Base-by-base conservation (phyloP, 2,113 vertebrate species). In the Emydura subglobosa region DNA sequence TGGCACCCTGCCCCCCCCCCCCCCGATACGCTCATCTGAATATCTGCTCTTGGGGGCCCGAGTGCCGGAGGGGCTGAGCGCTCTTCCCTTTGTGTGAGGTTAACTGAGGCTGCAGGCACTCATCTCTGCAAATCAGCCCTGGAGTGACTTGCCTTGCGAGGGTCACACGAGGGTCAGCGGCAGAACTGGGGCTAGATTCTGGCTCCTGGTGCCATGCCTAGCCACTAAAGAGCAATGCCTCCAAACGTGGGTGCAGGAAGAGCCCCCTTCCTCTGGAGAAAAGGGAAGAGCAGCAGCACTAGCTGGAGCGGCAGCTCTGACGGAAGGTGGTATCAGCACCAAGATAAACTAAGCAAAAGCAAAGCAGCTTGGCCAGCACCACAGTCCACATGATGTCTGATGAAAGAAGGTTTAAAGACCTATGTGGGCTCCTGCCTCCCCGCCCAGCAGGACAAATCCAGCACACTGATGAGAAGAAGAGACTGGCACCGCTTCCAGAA, bases 391-490 rank as follows among this genome's bases (percentile, higher is more conserved):
- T 65, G 61, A 34, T 7, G 16, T 65, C 61, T 65, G 29, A 55
- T 47, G 51, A 24, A 59, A 86, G 50, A 61, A 82, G 42, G 47
- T 3, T 13, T 0, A 0, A 95, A 31, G 47, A 91, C 47, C 65
- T 25, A 59, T 25, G 42, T 89, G 44, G 19, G 39, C 51, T 59
- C 29, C 59, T 1, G 0, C 19, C 59, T 8, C 85, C 19, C 1
- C 1, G 55, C 55, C 85, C 47, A 39, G 49, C 53, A 57, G 1
- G 0, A 65, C n/a, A 53, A 85, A 91, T 10, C 3, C 27, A 24
- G 24, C 1, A 1, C 79, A 61, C 59, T 57, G 57, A 53, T 2
- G 1, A 31, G 49, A 57, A 0, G 3, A 44, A 3, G 39, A 51
- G 91, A 24, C 50, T 27, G 49, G 27, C 81, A 44, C 42, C n/a